These are phyloP conservation scores for Falco columbarius DNA, from an alignment of 2,797 vertebrate species.

Conservation along the genomic window DNA sequence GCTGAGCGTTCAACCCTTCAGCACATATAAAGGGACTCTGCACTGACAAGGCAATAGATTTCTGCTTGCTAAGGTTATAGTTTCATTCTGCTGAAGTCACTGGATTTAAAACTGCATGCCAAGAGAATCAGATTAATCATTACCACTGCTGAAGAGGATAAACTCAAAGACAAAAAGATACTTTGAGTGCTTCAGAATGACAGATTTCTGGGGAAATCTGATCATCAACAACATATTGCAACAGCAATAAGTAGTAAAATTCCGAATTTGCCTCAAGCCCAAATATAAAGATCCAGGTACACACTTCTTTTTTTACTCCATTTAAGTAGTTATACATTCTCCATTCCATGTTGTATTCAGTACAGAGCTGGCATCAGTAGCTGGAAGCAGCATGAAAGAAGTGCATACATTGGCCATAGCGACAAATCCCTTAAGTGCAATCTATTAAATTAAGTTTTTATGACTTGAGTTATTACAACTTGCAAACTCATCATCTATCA, in stretches of 20 bases:
- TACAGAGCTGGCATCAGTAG: not conserved
- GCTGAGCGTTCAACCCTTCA: not conserved
- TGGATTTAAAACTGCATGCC: constrained; percentile 19
- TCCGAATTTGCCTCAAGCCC: not conserved
- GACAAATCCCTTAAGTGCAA: not conserved
- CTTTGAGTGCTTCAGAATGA: not conserved
- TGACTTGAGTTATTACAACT: not conserved
- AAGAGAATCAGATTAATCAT: not conserved
- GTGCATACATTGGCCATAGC: not conserved
- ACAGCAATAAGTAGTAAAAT: not conserved
- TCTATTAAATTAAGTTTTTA: not conserved
- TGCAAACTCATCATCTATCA: not conserved
- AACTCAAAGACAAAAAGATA: not conserved
- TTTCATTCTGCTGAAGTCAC: constrained; percentile 1
- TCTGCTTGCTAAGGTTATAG: not conserved
- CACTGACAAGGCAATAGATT: not conserved
- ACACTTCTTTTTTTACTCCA: not conserved
- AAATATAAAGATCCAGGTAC: not conserved
- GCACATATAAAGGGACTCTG: not conserved
- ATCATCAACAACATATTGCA: not conserved
- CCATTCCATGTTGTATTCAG: not conserved
- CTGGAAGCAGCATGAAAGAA: not conserved
- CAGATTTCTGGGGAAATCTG: not conserved
- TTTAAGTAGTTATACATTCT: not conserved
- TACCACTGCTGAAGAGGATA: not conserved